These are phyloP conservation scores for Lemur catta DNA, from an alignment of 2,797 vertebrate species.

Conservation along the genomic window DNA sequence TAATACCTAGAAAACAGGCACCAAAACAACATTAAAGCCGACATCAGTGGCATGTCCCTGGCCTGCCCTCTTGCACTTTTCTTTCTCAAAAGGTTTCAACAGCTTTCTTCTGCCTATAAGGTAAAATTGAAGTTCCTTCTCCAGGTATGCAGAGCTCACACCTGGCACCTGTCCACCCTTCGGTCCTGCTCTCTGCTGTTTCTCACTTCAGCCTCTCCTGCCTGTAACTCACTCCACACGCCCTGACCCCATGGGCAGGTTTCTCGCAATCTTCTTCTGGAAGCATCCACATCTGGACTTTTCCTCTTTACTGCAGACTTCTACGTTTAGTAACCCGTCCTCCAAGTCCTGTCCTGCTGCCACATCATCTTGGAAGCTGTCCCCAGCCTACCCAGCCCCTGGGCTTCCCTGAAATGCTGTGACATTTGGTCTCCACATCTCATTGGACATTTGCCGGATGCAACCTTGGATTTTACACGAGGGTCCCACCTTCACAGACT, in stretches of 20 bases:
- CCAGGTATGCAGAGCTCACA: no score
- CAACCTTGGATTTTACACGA: neutral
- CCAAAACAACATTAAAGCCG: accelerated
- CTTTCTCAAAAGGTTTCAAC: neutral
- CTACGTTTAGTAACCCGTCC: neutral
- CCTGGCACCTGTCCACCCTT: neutral
- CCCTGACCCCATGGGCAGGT: neutral
- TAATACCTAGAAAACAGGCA: neutral
- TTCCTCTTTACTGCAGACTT: neutral
- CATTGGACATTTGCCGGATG: neutral
- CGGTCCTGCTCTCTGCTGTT: no score
- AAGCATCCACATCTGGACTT: neutral
- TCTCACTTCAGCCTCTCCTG: neutral
- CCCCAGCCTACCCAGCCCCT: neutral
- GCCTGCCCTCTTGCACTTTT: neutral
- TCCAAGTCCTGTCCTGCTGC: neutral
- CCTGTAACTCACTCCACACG: accelerated
- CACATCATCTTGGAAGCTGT: neutral
- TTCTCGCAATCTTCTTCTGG: neutral
- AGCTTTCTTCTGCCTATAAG: neutral
- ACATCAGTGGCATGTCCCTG: accelerated
- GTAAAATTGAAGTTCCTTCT: neutral
- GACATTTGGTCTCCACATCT: neutral
- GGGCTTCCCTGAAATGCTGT: neutral
- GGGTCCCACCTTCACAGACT: neutral